Conservation (phyloP, 2,113 vertebrate species). For the Lanius collurio region DNA sequence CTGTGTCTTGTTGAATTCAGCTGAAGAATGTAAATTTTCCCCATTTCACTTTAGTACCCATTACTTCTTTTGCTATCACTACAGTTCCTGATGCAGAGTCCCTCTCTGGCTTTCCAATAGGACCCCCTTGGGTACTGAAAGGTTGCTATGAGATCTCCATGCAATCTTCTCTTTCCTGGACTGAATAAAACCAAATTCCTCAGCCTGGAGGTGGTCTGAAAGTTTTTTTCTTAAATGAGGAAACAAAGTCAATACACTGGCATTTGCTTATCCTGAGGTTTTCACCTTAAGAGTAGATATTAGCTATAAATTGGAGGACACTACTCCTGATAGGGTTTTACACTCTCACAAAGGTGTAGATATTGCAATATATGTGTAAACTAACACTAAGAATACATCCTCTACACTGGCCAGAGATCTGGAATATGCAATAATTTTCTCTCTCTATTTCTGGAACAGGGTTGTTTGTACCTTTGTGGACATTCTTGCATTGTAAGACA, state of each 20-base stretch:
- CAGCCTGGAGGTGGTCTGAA: neutral
- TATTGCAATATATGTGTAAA: neutral
- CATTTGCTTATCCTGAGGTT: neutral
- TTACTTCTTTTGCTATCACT: neutral
- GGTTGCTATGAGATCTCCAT: neutral
- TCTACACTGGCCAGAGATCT: neutral
- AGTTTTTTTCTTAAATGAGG: neutral
- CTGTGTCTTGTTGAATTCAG: neutral
- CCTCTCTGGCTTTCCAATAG: neutral
- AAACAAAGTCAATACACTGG: neutral
- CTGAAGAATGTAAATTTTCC: neutral
- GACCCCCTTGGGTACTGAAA: neutral
- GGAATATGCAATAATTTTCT: neutral
- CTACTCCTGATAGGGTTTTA: neutral
- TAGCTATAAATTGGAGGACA: neutral
- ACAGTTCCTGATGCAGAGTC: neutral
- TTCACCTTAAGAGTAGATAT: neutral
- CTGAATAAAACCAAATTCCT: neutral
- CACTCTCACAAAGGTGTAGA: neutral
- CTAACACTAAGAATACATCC: neutral
- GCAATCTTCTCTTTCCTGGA: neutral
- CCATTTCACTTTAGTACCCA: neutral
- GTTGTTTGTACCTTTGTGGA: neutral
- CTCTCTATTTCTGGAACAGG: neutral
- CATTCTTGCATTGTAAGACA: neutral